Percentiles rank a stretch among this genome's conserved stretches.
These are phyloP conservation scores for Masnerella sp. DNA, from an alignment of 2,888 invertebrate species.

Conservation along the genomic window DNA sequence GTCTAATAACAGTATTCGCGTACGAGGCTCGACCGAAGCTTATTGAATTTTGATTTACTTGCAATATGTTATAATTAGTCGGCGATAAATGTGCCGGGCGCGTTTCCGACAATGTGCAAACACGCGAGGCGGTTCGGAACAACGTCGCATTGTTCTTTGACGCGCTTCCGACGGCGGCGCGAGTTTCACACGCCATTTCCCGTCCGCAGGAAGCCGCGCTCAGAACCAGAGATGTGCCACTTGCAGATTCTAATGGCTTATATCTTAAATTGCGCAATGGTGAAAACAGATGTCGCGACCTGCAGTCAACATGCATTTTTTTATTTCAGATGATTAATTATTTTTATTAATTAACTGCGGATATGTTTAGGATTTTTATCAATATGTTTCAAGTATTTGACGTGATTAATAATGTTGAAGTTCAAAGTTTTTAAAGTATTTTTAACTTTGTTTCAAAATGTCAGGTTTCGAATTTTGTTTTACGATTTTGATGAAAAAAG, in stretches of 20 bases:
- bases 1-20: conserved; percentile 42
- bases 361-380: too few relatives aligned
- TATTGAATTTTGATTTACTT: conserved; percentile 49
- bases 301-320: too few relatives aligned
- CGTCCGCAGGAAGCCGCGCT: conserved; percentile 25
- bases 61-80: conserved; percentile 35
- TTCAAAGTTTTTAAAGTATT: too few relatives aligned
- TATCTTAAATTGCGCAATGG: conserved; percentile 50
- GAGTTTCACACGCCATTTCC: conserved; percentile 53
- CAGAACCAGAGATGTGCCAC: conserved; percentile 30
- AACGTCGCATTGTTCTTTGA: neutral
- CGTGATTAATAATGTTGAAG: too few relatives aligned
- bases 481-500: too few relatives aligned
- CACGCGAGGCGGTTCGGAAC: neutral
- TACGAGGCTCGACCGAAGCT: conserved; percentile 19
- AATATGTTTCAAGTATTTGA: too few relatives aligned
- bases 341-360: too few relatives aligned
- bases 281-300: conserved; percentile 45
- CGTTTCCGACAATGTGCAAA: conserved; percentile 37
- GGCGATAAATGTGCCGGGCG: conserved; percentile 13
- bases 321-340: too few relatives aligned
- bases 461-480: too few relatives aligned
- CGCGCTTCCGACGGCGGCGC: conserved; percentile 13
- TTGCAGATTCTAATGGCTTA: conserved; percentile 40
- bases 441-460: too few relatives aligned